phyloP scores from a whole-genome alignment of 1,140 invertebrate species.

The Theocolax elegans region DNA sequence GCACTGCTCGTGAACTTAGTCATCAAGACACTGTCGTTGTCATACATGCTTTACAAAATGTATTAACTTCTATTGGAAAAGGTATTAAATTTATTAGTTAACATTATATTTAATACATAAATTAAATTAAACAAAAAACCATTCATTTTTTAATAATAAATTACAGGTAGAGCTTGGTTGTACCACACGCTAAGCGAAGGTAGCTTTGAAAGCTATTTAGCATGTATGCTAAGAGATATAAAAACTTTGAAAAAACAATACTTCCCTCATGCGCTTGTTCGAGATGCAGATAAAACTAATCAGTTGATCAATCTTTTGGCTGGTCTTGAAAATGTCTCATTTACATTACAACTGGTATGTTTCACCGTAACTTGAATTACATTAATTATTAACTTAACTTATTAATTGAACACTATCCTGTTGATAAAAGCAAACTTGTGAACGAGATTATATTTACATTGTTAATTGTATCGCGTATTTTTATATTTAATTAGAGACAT shows the following conservation, averaged over 20 bases:
- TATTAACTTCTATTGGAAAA: conserved; percentile 66
- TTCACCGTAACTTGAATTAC: no score
- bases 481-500: no score
- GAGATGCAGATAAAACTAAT: conserved; percentile 65
- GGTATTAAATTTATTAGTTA: conserved; percentile 49
- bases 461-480: no score
- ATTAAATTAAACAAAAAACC: no score
- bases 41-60: conserved; percentile 64
- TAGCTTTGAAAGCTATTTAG: conserved; percentile 66
- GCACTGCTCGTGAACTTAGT: conserved; percentile 68
- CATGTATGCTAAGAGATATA: conserved; percentile 62
- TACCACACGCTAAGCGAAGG: conserved; percentile 67
- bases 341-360: conserved; percentile 65
- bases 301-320: conserved; percentile 67
- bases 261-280: conserved; percentile 63
- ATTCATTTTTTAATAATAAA: conserved; percentile 19
- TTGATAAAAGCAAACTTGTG: conserved; percentile 20
- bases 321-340: conserved; percentile 67
- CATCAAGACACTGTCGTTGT: conserved; percentile 68
- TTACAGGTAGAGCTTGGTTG: conserved; percentile 67
- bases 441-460: no score
- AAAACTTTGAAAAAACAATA: conserved; percentile 64
- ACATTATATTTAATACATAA: no score
- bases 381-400: no score
- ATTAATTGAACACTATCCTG: conserved; percentile 12